phyloP scores from a whole-genome alignment of 2,797 vertebrate species.

The Zalophus californianus region DNA sequence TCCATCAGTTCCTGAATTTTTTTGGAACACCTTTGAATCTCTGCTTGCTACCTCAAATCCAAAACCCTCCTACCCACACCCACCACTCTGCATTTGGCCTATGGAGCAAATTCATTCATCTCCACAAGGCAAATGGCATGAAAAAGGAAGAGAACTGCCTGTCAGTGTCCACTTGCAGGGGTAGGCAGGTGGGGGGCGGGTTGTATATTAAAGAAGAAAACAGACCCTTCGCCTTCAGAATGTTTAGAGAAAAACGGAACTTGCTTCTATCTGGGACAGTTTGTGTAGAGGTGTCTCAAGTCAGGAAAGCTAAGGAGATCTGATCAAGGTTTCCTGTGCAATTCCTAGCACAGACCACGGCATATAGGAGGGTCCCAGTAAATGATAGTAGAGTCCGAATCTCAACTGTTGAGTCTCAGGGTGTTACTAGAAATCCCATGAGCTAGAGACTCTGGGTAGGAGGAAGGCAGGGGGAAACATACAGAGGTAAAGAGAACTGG shows the following conservation, averaged over 20 bases:
- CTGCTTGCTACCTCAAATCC: not conserved
- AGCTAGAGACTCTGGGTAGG: not conserved
- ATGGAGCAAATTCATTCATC: not conserved
- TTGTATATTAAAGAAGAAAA: not conserved
- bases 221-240: not conserved
- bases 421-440: constrained; percentile 25
- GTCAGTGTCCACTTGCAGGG: not conserved
- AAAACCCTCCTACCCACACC: not conserved
- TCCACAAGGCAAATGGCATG: not conserved
- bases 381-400: not conserved
- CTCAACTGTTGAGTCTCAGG: not conserved
- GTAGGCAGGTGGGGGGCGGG: accelerated
- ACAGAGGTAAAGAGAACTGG: not conserved
- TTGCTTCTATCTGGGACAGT: not conserved
- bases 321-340: constrained; percentile 11
- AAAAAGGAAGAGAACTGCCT: not conserved
- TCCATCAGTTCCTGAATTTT: not conserved
- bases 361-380: not conserved
- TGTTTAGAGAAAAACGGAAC: not conserved
- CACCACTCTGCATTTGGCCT: not conserved
- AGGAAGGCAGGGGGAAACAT: not conserved
- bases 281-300: not conserved
- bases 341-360: constrained; percentile 2
- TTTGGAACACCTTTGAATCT: not conserved
- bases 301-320: not conserved